Base-by-base conservation (phyloP, 2,888 invertebrate genomes). In the Automeris io region DNA sequence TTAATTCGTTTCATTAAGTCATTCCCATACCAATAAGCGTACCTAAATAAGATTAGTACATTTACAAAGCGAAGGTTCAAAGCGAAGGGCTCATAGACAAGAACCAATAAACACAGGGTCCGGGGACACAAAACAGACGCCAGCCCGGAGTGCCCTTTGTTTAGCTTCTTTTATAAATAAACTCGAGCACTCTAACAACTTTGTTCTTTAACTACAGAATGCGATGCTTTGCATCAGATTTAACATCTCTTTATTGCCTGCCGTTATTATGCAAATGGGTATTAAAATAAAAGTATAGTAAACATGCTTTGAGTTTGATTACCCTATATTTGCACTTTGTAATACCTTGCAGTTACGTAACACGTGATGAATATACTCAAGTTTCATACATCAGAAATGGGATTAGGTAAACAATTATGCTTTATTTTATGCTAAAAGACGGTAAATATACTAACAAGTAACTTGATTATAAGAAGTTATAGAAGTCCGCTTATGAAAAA, bases 121-220 rank as follows among this genome's bases (percentile, higher is more conserved):
- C 49, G 48, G 45, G 54, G 85, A 85, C 70, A 80, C 65, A 76
- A 77, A 80, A 67, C 85, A 85, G 83, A 83, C 74, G 74, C 40
- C 40, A 21, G 60, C 36, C 7, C 54, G 63, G 67, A 64, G 58
- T 63, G 57, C 64, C 57, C 70, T 79, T 78, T 82, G 83, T 82
- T 77, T 72, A 53, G 54, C n/a, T 47, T 45, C 58, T 60, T 65
- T 66, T 65, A 70, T 73, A 78, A 80, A 79, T 77, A 79, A 70
- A 71, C 61, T 52, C 47, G 64, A 70, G 71, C 62, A 62, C 65
- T 57, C 67, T 70, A 13, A 35, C 35, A 35, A 18, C 35, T 18
- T 23, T 40, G 24, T 38, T 29, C 21, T 19, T 32, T 22, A 31
- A 23, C 37, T 32, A 32, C 23, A 31, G 32, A 37, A 32, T 23